phyloP scores from a whole-genome alignment of 2,113 vertebrate genomes.

The Porphyrio hochstetteri region DNA sequence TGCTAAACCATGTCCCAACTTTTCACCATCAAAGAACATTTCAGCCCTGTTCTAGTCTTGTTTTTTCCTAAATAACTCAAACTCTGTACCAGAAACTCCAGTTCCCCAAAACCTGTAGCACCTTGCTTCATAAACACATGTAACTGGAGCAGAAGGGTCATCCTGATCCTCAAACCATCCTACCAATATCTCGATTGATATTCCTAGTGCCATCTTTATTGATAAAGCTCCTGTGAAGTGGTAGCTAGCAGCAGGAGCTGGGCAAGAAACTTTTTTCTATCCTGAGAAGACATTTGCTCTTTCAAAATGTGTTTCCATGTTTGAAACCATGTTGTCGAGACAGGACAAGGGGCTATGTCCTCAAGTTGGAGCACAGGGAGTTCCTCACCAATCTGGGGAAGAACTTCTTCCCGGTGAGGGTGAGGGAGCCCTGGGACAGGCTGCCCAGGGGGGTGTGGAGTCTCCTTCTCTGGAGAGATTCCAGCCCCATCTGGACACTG shows the following conservation, averaged over 20 bases:
- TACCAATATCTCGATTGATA: not conserved
- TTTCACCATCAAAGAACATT: not conserved
- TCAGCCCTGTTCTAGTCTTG: not conserved
- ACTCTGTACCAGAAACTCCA: not conserved
- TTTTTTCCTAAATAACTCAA: not conserved
- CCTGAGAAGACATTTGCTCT: not conserved
- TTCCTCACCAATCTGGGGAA: no score
- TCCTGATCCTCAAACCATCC: not conserved
- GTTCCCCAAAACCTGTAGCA: no score
- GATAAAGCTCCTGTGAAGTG: not conserved
- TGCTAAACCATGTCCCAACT: not conserved
- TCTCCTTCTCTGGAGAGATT: no score
- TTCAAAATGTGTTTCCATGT: not conserved
- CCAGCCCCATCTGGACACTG: no score
- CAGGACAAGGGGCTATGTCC: no score
- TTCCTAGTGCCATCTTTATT: no score
- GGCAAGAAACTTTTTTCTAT: not conserved
- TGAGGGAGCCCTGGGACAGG: no score
- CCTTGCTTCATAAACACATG: no score
- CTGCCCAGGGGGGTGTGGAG: no score
- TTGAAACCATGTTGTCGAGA: no score
- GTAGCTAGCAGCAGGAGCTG: not conserved
- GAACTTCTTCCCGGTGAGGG: no score
- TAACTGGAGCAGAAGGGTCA: not conserved
- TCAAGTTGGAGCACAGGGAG: no score